Base-by-base conservation (phyloP, 2,888 invertebrate genomes). In the Tridacna crocea region DNA sequence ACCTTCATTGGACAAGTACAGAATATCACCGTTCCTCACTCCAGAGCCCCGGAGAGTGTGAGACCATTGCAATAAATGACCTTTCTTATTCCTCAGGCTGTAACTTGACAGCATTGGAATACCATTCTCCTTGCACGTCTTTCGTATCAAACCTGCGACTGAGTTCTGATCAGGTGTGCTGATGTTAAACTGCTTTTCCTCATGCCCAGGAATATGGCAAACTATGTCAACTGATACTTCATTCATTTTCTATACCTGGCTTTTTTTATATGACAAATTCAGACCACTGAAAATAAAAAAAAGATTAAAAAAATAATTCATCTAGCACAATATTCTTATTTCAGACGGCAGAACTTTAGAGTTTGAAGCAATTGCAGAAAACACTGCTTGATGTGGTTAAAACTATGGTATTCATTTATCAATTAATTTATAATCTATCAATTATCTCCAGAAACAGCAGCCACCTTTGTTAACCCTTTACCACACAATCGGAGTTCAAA, bases 21-120 rank as follows among this genome's bases (percentile, higher is more conserved):
- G 87, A 17, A 89, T 84, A 74, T 92, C 92, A 26, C 93, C 93
- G 83, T 92, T 91, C 47, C 87, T 83, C 8, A 94, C 83, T 2
- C 90, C 89, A 75, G 88, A 88, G 8, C 88, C 80, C 15, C 72
- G 66, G 8, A 94, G 81, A 17, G 89, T 90, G 15, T 90, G 89
- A 8, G 84, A 87, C 83, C 90, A 89, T 22, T 91, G 90, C 17
- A 94, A 84, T 8, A 90, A 78, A 36, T 92, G 79, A 47, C 91
- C 88, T 10, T 88, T 82, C 15, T 78, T 83, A 60, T 91, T 91
- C 24, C 90, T 89, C 36, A 94, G 80, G 6, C 90, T 86, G 79
- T 92, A 94, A 79, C 88, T 82, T 15, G 87, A 80, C 63, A 81
- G 83, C 72, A 90, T 75, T 0, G 86, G 87, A 19, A 91, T 85